Conservation (phyloP, 64 coral and sea anemone species). For the Trachythela sp. region DNA sequence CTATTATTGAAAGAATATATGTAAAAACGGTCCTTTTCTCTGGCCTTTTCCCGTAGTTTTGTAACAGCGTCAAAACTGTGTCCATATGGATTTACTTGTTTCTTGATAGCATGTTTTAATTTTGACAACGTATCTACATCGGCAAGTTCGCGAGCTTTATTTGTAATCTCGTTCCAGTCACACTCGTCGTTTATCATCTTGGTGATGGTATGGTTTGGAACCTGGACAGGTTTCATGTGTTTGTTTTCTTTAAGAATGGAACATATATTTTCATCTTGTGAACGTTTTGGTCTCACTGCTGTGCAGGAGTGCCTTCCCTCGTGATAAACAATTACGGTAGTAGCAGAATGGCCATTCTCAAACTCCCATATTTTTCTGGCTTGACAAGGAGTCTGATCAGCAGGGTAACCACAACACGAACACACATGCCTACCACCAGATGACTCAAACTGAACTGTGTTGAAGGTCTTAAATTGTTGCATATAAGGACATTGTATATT, state of each 20-base stretch:
- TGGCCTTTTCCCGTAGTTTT: constrained; percentile 22
- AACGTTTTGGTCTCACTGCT: constrained; percentile 5
- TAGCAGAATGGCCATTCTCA: not conserved
- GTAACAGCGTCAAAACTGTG: constrained; percentile 50
- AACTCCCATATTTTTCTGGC: constrained; percentile 67
- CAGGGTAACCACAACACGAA: constrained; percentile 27
- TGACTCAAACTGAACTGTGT: constrained; percentile 46
- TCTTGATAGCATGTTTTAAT: constrained; percentile 32
- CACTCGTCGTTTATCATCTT: not conserved
- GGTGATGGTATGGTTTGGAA: constrained; percentile 23
- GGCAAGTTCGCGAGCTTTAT: constrained; percentile 17
- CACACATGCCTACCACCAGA: constrained; percentile 19
- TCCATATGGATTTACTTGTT: constrained; percentile 16
- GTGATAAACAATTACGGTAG: constrained; percentile 48
- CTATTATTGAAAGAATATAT: constrained; percentile 42
- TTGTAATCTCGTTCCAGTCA: constrained; percentile 42
- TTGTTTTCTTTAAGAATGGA: constrained; percentile 13
- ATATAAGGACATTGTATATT: constrained; percentile 31
- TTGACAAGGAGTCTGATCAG: constrained; percentile 2
- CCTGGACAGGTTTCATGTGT: constrained; percentile 22
- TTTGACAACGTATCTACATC: constrained; percentile 7
- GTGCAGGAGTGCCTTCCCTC: constrained; percentile 39
- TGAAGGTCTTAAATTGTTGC: constrained; percentile 26
- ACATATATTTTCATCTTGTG: not conserved
- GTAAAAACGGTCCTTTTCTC: constrained; percentile 29